Percentiles rank a stretch among this genome's conserved stretches.
Evolutionary conservation across 2,113 vertebrate species (phyloP).

Genomic region (Caloenas nicobarica): DNA sequence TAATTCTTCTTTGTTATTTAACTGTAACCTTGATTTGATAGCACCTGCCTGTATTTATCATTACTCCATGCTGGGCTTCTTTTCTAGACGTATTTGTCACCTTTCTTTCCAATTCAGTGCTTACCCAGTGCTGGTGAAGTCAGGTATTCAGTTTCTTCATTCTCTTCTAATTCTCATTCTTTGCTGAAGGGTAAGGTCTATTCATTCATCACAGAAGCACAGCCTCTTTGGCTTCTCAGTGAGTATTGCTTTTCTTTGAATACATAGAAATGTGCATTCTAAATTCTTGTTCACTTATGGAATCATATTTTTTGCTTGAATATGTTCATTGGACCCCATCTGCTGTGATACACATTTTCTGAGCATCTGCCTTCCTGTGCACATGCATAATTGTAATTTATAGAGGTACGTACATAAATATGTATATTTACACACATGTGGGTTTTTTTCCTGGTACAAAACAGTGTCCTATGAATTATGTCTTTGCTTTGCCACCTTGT

Average conservation of each 20-base stretch:
- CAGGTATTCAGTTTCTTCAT: not conserved
- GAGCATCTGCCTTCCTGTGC: not conserved
- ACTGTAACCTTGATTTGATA: not conserved
- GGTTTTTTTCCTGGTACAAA: not conserved
- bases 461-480: not conserved
- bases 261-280: not conserved
- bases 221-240: not conserved
- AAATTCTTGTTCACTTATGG: not conserved
- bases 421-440: rapidly evolving
- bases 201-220: not conserved
- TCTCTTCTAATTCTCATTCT: not conserved
- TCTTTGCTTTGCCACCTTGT: not conserved
- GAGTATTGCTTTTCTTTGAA: not conserved
- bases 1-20: not conserved
- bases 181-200: not conserved
- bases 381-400: not conserved
- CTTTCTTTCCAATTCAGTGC: not conserved
- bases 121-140: not conserved
- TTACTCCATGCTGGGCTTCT: not conserved
- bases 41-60: not conserved
- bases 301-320: not conserved
- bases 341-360: not conserved
- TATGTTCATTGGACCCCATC: not conserved
- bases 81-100: not conserved
- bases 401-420: not conserved